phyloP scores from a whole-genome alignment of 2,888 invertebrate species.

The Odontocolon sp. region DNA sequence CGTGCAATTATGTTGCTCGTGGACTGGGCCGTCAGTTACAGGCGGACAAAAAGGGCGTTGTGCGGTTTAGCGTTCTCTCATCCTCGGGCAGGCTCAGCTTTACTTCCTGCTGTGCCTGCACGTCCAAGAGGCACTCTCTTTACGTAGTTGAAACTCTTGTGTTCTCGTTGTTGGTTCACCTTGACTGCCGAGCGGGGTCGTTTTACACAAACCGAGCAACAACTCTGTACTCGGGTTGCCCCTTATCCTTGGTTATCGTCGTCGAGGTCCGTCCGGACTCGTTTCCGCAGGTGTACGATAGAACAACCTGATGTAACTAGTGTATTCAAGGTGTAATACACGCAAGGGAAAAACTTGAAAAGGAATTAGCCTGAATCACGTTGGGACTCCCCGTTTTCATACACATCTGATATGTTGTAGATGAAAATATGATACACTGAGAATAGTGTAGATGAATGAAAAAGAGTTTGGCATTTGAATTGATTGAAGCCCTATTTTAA shows the following conservation, averaged over 20 bases:
- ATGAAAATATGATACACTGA: too few species aligned
- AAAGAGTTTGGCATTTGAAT: too few species aligned
- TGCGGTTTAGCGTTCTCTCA: slow-evolving; percentile 54
- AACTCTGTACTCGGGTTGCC: slow-evolving; percentile 1
- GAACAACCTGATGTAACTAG: background rate
- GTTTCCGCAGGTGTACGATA: slow-evolving; percentile 40
- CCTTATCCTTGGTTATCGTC: slow-evolving; percentile 39
- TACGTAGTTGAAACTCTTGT: slow-evolving; percentile 2
- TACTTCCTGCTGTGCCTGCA: slow-evolving; percentile 45
- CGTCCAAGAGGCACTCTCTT: background rate
- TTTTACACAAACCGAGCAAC: slow-evolving; percentile 27
- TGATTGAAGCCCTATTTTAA: too few species aligned
- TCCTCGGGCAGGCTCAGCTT: slow-evolving; percentile 47
- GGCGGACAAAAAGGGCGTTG: slow-evolving; percentile 48
- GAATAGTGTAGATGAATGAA: too few species aligned
- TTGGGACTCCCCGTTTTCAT: too few species aligned
- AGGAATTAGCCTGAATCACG: background rate
- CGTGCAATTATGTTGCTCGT: slow-evolving; percentile 47
- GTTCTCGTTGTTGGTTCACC: slow-evolving; percentile 16
- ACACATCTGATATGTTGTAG: too few species aligned
- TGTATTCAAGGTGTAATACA: background rate
- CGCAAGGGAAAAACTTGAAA: slow-evolving; percentile 11
- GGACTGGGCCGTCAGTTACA: slow-evolving; percentile 34
- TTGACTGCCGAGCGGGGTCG: slow-evolving; percentile 41
- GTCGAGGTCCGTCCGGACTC: background rate